Evolutionary conservation across 2,888 invertebrate genomes (phyloP).

Genomic region (Trisateles emortualis): DNA sequence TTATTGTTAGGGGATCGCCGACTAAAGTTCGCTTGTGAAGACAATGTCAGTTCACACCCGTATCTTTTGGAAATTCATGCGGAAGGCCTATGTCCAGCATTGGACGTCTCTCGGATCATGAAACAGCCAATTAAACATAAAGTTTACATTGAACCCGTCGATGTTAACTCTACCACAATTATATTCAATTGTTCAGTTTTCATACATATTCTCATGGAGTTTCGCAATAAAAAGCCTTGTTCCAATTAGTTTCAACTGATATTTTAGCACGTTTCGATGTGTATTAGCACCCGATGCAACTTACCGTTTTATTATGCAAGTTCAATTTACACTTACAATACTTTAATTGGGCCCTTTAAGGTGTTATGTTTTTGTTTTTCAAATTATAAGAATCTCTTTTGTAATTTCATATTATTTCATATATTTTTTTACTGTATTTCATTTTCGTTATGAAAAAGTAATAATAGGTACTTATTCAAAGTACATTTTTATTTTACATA

Average conservation of each 20-base stretch:
- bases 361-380: slow-evolving; percentile 1
- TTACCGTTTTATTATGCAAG: slow-evolving; percentile 62
- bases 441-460: too few relatives aligned
- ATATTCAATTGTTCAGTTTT: slow-evolving; percentile 66
- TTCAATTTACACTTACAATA: slow-evolving; percentile 45
- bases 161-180: slow-evolving; percentile 39
- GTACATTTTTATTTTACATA: too few relatives aligned
- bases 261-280: slow-evolving; percentile 72
- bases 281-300: slow-evolving; percentile 62
- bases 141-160: slow-evolving; percentile 43
- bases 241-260: slow-evolving; percentile 71
- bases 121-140: slow-evolving; percentile 44
- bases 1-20: too few relatives aligned
- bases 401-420: slow-evolving; percentile 2
- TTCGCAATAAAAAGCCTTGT: slow-evolving; percentile 76
- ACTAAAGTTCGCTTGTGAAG: too few relatives aligned
- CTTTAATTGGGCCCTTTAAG: slow-evolving; percentile 28
- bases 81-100: too few relatives aligned
- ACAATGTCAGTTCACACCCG: too few relatives aligned
- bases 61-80: too few relatives aligned
- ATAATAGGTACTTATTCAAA: too few relatives aligned
- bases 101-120: slow-evolving; percentile 24
- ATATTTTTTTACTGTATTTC: too few relatives aligned
- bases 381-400: slow-evolving; percentile 1
- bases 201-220: slow-evolving; percentile 66